Percentiles rank a stretch among this genome's conserved stretches.
These are phyloP conservation scores for Dunckerocampus dactyliophorus DNA, from an alignment of 2,113 vertebrate genomes.

Conservation along the genomic window DNA sequence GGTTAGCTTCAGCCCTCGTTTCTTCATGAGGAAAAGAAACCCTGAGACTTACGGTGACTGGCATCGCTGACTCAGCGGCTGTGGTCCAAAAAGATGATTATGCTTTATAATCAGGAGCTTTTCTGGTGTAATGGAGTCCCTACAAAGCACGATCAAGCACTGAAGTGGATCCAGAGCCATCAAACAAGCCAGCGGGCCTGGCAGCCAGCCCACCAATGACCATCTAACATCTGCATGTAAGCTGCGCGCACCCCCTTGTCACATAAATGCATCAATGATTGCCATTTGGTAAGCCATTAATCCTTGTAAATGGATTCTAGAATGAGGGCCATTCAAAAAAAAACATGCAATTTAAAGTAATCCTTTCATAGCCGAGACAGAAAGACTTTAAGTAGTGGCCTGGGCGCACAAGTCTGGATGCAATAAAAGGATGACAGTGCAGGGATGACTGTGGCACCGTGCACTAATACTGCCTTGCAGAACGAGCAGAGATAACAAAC, in stretches of 20 bases:
- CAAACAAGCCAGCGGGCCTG: slow-evolving; percentile 60
- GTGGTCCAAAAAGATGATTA: slow-evolving; percentile 60
- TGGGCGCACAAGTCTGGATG: slow-evolving; percentile 47
- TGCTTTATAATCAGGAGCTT: slow-evolving; percentile 66
- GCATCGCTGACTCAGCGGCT: slow-evolving; percentile 47
- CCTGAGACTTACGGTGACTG: slow-evolving; percentile 7
- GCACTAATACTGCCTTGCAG: slow-evolving; percentile 29
- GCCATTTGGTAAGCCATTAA: slow-evolving; percentile 75
- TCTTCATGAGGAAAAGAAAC: neutral
- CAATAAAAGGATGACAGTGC: slow-evolving; percentile 39
- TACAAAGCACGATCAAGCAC: slow-evolving; percentile 64
- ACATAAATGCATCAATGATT: slow-evolving; percentile 76
- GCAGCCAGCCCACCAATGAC: slow-evolving; percentile 53
- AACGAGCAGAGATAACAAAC: slow-evolving; percentile 72
- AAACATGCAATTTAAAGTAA: slow-evolving; percentile 69
- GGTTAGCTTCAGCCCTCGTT: neutral
- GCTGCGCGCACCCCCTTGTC: slow-evolving; percentile 59
- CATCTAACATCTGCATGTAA: slow-evolving; percentile 63
- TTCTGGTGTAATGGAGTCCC: slow-evolving; percentile 67
- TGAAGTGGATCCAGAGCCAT: slow-evolving; percentile 63
- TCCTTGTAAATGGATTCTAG: slow-evolving; percentile 74
- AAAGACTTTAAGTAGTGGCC: slow-evolving; percentile 60
- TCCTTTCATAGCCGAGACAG: slow-evolving; percentile 60
- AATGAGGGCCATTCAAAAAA: slow-evolving; percentile 66
- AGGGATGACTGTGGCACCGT: slow-evolving; percentile 15